These are phyloP conservation scores for Sterna hirundo DNA, from an alignment of 2,113 vertebrate genomes.

Conservation along the genomic window DNA sequence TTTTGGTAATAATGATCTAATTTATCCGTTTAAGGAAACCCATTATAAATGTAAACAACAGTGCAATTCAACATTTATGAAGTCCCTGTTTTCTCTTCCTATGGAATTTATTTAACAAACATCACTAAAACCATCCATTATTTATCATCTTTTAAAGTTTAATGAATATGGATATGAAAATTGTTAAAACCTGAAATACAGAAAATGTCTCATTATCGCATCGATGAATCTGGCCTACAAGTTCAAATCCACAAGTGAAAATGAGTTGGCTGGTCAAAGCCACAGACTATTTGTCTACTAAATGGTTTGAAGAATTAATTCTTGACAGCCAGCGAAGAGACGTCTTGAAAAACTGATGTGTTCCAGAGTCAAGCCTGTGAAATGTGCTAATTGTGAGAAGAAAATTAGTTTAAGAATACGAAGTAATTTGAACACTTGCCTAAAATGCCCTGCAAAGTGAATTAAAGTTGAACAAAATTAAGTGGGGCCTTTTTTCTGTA, in stretches of 20 bases:
- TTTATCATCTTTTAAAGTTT: constrained; percentile 26
- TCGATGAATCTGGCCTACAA: neutral
- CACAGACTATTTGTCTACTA: neutral
- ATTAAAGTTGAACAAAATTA: neutral
- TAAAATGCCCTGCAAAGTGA: neutral
- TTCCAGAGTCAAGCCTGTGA: neutral
- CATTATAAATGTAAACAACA: constrained; percentile 27
- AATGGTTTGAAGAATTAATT: neutral
- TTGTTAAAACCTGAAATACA: constrained; percentile 22
- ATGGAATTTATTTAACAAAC: constrained; percentile 11
- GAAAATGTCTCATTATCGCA: neutral
- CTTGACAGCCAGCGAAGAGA: neutral
- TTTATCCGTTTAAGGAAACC: neutral
- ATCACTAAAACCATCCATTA: neutral
- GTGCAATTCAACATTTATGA: neutral
- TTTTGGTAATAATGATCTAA: neutral
- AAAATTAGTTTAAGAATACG: neutral
- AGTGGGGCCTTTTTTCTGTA: neutral
- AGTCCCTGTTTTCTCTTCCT: constrained; percentile 26
- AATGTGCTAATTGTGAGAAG: neutral
- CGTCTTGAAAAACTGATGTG: neutral
- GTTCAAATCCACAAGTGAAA: constrained; percentile 9
- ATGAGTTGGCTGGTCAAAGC: neutral
- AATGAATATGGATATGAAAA: constrained; percentile 28
- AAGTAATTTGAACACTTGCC: neutral